Conservation (phyloP, 1,140 invertebrate genomes). For the Atta colombica region DNA sequence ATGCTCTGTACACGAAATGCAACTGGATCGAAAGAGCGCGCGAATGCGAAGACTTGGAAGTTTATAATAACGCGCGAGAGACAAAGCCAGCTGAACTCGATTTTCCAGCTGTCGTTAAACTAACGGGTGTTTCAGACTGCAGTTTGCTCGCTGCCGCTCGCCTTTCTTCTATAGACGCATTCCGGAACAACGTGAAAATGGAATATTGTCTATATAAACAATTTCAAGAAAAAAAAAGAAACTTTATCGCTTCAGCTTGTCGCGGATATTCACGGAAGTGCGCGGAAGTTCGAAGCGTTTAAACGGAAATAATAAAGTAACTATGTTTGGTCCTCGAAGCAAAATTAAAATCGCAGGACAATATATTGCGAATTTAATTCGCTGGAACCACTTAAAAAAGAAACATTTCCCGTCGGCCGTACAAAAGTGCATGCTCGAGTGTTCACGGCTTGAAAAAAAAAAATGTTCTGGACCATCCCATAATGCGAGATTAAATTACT, state of each 20-base stretch:
- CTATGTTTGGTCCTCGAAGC: not conserved
- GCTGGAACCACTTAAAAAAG: not conserved
- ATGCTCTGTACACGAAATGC: conserved; percentile 9
- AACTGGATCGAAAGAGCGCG: conserved; percentile 16
- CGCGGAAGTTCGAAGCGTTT: not conserved
- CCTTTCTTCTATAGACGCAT: conserved; percentile 16
- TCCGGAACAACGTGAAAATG: conserved; percentile 31
- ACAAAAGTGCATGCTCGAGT: not conserved
- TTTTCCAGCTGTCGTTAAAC: conserved; percentile 56
- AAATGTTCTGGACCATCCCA: not conserved
- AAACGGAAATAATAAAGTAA: not conserved
- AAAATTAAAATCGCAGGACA: not conserved
- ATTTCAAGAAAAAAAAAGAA: conserved; percentile 23
- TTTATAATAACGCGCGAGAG: conserved; percentile 29
- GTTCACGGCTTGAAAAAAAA: conserved; percentile 4
- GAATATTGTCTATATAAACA: conserved; percentile 55
- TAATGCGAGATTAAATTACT: conserved; percentile 50
- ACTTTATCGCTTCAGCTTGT: not conserved
- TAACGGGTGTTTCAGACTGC: conserved; percentile 36
- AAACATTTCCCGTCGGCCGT: not conserved
- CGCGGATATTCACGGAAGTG: not conserved
- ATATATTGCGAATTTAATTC: conserved; percentile 19
- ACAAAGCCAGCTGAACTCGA: conserved; percentile 49
- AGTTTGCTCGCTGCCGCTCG: conserved; percentile 49
- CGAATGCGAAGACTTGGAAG: conserved; percentile 27